Evolutionary conservation across 2,113 vertebrate species (phyloP).

Genomic region (Furnarius figulus): DNA sequence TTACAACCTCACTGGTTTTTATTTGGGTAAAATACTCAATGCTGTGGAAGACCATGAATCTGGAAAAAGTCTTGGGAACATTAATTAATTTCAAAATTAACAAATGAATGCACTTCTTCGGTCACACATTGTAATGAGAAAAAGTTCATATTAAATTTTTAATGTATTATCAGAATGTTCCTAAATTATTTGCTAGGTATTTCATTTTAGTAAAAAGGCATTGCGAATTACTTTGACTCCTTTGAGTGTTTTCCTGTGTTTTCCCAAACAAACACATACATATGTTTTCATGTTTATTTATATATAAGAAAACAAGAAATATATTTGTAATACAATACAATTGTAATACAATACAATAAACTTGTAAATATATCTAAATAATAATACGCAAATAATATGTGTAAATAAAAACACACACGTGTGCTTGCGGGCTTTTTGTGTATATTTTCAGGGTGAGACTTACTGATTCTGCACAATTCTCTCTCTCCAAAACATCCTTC

Average conservation of each 20-base stretch:
- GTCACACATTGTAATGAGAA: neutral
- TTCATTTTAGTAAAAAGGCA: neutral
- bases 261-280: fast-evolving
- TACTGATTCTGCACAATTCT: neutral
- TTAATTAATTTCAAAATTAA: neutral
- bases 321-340: too few species aligned
- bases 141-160: neutral
- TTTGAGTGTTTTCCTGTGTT: neutral
- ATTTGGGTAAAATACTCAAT: neutral
- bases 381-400: neutral
- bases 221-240: neutral
- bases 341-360: too few species aligned
- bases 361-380: neutral
- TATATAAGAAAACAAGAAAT: neutral
- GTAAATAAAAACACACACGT: fast-evolving
- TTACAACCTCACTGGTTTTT: neutral
- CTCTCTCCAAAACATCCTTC: neutral
- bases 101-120: neutral
- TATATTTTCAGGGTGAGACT: neutral
- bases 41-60: neutral
- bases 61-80: neutral
- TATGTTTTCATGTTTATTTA: neutral
- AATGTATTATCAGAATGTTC: neutral
- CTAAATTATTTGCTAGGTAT: neutral
- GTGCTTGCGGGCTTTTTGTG: neutral